Conservation (phyloP, 1,140 invertebrate genomes). For the Prorops nasuta region DNA sequence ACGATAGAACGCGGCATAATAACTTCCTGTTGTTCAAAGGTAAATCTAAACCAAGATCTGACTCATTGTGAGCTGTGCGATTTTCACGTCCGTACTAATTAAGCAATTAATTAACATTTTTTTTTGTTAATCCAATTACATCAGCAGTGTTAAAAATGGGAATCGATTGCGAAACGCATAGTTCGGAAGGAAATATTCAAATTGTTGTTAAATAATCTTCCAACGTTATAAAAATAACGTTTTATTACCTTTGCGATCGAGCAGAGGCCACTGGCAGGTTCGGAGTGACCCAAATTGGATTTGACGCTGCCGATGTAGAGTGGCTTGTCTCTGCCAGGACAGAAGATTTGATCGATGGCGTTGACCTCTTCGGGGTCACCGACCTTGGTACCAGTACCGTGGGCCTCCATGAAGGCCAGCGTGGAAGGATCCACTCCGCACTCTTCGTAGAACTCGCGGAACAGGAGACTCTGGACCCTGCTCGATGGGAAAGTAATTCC, state of each 20-base stretch:
- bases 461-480: constrained; percentile 72
- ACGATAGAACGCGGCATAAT: too few species aligned
- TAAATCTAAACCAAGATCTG: too few species aligned
- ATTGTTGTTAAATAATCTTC: background rate
- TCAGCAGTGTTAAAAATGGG: too few species aligned
- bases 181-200: background rate
- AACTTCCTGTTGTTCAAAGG: too few species aligned
- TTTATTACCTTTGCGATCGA: constrained; percentile 76
- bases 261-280: constrained; percentile 85
- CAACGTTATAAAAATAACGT: constrained; percentile 1
- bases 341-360: constrained; percentile 82
- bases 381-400: constrained; percentile 81
- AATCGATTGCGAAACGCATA: too few species aligned
- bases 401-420: constrained; percentile 85
- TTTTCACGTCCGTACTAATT: too few species aligned
- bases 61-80: too few species aligned
- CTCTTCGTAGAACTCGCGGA: constrained; percentile 86
- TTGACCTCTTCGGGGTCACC: constrained; percentile 87
- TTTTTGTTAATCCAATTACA: too few species aligned
- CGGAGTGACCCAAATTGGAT: constrained; percentile 91
- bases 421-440: constrained; percentile 69
- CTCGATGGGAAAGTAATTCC: constrained; percentile 92
- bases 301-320: constrained; percentile 88
- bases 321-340: constrained; percentile 65
- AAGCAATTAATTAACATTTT: too few species aligned